Percentiles rank a stretch among this genome's conserved stretches.
phyloP scores from a whole-genome alignment of 2,888 invertebrate genomes.

The Xestia ashworthii region DNA sequence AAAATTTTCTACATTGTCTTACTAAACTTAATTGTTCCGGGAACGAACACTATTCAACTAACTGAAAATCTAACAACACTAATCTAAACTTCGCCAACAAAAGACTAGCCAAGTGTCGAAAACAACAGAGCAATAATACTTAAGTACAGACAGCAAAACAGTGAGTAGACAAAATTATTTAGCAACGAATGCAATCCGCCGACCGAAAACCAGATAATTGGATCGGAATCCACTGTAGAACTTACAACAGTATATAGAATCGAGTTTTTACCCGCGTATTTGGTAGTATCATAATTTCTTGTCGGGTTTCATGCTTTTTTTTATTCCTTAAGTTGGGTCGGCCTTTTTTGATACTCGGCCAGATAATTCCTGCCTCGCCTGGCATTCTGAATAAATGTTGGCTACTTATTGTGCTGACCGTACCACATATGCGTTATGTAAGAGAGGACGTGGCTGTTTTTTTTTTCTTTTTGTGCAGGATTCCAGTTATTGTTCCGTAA shows the following conservation, averaged over 20 bases:
- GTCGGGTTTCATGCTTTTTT: slow-evolving; percentile 77
- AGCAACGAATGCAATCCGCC: slow-evolving; percentile 68
- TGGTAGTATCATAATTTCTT: slow-evolving; percentile 90
- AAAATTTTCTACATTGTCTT: slow-evolving; percentile 15
- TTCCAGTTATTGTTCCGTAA: slow-evolving; percentile 79
- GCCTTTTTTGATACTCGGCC: slow-evolving; percentile 83
- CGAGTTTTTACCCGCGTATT: slow-evolving; percentile 86
- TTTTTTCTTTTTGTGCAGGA: slow-evolving; percentile 68
- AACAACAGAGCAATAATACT: slow-evolving; percentile 59
- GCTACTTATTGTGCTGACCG: slow-evolving; percentile 75
- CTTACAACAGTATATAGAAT: slow-evolving; percentile 74
- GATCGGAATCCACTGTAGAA: slow-evolving; percentile 73
- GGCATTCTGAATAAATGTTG: slow-evolving; percentile 80
- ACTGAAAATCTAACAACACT: slow-evolving; percentile 36
- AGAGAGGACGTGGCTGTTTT: slow-evolving; percentile 65
- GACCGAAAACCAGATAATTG: slow-evolving; percentile 76
- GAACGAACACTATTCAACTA: slow-evolving; percentile 37
- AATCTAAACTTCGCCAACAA: slow-evolving; percentile 45
- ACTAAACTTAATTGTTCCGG: slow-evolving; percentile 14
- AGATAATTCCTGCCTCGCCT: slow-evolving; percentile 81
- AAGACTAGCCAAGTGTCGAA: slow-evolving; percentile 60
- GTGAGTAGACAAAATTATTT: slow-evolving; percentile 73
- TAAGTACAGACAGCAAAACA: slow-evolving; percentile 68
- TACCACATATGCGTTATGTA: slow-evolving; percentile 74
- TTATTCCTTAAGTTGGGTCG: slow-evolving; percentile 71